Conservation (phyloP, 1,140 invertebrate species). For the Achatina immaculata region DNA sequence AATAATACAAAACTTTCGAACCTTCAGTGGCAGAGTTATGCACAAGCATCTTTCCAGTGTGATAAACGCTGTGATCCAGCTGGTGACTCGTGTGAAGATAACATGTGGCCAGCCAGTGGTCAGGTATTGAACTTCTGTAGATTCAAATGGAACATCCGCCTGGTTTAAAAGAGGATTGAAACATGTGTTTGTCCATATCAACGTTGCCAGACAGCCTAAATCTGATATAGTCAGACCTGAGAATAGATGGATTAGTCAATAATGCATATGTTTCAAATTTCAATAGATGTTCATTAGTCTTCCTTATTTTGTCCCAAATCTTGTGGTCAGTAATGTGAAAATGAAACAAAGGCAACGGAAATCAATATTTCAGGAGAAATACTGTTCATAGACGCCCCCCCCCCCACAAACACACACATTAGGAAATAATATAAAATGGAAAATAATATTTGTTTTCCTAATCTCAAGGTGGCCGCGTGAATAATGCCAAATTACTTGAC, state of each 20-base stretch:
- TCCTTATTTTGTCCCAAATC: too few relatives aligned
- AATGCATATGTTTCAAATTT: neutral
- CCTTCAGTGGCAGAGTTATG: neutral
- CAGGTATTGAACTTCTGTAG: constrained; percentile 7
- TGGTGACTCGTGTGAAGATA: neutral
- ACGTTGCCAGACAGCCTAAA: neutral
- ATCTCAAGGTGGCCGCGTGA: too few relatives aligned
- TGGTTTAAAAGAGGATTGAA: neutral
- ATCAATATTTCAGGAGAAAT: too few relatives aligned
- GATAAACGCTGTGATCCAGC: constrained; percentile 26
- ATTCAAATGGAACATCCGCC: constrained; percentile 4
- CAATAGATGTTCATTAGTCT: neutral
- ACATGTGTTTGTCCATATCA: neutral
- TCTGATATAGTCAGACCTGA: constrained; percentile 12
- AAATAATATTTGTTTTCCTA: too few relatives aligned
- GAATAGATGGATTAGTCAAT: neutral
- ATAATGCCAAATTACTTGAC: too few relatives aligned
- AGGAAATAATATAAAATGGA: too few relatives aligned
- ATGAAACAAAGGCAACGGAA: neutral
- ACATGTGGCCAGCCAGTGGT: neutral
- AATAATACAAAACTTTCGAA: neutral
- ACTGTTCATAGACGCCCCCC: too few relatives aligned
- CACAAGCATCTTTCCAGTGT: constrained; percentile 24
- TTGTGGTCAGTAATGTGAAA: neutral
- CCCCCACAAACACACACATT: too few relatives aligned